Evolutionary conservation across 2,113 vertebrate genomes (phyloP).

Genomic region (Telmatochromis sp.): DNA sequence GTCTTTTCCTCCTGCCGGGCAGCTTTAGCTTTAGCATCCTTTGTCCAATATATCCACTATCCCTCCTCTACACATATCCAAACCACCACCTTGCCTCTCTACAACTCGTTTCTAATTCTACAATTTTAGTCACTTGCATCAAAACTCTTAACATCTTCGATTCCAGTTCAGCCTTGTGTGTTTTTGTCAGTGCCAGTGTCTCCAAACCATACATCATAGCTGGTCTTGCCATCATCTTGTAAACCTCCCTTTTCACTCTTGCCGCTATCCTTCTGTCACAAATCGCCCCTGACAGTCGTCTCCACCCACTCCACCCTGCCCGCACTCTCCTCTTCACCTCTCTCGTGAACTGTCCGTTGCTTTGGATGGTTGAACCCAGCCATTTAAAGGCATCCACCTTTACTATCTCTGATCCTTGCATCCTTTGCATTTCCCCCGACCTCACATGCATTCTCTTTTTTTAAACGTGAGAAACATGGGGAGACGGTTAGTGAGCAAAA

Average conservation of each 20-base stretch:
- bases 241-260: neutral
- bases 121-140: neutral
- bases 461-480: neutral
- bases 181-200: neutral
- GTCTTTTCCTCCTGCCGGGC: neutral
- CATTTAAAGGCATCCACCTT: neutral
- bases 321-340: neutral
- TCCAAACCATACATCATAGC: neutral
- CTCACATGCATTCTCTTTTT: neutral
- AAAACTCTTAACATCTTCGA: neutral
- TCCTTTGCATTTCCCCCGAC: neutral
- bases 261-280: neutral
- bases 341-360: neutral
- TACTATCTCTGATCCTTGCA: neutral
- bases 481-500: neutral
- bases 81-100: neutral
- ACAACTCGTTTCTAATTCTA: neutral
- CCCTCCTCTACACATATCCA: neutral
- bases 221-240: neutral
- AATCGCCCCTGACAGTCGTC: neutral
- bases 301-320: neutral
- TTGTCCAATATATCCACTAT: neutral
- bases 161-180: fast-evolving
- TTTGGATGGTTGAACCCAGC: neutral
- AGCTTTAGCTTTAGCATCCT: neutral